A percentile compares a stretch with the other conserved stretches of the same genome.
These are phyloP conservation scores for Psettodes erumei DNA, from an alignment of 2,113 vertebrate genomes.

Conservation along the genomic window DNA sequence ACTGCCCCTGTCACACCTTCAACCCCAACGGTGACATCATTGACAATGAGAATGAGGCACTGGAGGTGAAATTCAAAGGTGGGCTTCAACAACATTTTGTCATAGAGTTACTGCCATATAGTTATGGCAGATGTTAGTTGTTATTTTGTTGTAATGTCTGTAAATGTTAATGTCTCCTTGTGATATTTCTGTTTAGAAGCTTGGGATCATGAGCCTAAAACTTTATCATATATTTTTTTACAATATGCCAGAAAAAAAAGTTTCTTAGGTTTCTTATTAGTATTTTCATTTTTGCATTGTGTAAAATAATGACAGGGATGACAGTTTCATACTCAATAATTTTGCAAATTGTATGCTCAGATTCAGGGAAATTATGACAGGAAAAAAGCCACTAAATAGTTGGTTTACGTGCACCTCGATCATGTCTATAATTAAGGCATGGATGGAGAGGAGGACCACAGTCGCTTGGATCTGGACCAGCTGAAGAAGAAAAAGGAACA, in stretches of 20 bases:
- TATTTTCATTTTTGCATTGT: neutral
- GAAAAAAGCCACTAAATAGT: slow-evolving; percentile 7
- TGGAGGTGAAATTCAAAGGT: slow-evolving; percentile 97
- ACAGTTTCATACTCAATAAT: neutral
- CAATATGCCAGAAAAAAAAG: too few species aligned
- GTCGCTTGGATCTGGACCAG: slow-evolving; percentile 87
- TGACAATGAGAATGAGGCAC: slow-evolving; percentile 88
- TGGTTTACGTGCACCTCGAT: neutral
- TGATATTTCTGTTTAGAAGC: neutral
- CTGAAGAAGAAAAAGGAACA: slow-evolving; percentile 88
- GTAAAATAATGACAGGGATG: too few species aligned
- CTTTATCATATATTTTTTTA: too few species aligned
- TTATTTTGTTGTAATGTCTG: neutral
- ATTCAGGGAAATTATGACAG: neutral
- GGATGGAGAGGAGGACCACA: slow-evolving; percentile 88
- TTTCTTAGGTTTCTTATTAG: too few species aligned
- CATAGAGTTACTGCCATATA: neutral
- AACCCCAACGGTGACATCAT: slow-evolving; percentile 90
- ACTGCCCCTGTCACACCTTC: slow-evolving; percentile 93
- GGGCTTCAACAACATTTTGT: slow-evolving; percentile 23
- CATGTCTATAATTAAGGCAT: slow-evolving; percentile 79
- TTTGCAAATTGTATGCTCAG: slow-evolving; percentile 15
- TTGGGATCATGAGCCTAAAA: too few species aligned
- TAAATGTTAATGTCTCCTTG: neutral
- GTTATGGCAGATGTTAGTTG: neutral